A percentile compares a stretch with the other conserved stretches of the same genome.
These are phyloP conservation scores for Gambusia yucatana DNA, from an alignment of 2,797 vertebrate species.

Conservation along the genomic window DNA sequence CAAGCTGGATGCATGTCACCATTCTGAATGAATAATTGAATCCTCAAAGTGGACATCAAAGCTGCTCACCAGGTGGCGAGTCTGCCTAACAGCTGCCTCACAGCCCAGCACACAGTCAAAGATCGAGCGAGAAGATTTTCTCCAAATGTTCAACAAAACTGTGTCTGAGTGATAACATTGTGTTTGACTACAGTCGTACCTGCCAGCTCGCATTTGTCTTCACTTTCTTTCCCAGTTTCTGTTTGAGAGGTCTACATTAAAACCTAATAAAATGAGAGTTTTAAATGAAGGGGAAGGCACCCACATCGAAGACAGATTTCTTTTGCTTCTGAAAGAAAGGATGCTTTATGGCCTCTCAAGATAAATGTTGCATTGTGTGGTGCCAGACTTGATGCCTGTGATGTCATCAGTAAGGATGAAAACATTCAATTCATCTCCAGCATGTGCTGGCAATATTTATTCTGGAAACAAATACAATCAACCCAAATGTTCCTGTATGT, in stretches of 20 bases:
- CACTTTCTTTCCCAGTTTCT: slow-evolving; percentile 51
- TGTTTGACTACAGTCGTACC: slow-evolving; percentile 80
- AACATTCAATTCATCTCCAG: slow-evolving; percentile 37
- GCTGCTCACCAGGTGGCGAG: slow-evolving; percentile 89
- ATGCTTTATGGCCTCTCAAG: slow-evolving; percentile 30
- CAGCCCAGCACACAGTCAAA: slow-evolving; percentile 91
- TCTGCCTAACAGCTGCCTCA: slow-evolving; percentile 84
- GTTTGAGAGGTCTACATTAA: slow-evolving; percentile 55
- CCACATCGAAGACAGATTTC: slow-evolving; percentile 44
- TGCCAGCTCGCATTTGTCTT: slow-evolving; percentile 71
- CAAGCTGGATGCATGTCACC: slow-evolving; percentile 80
- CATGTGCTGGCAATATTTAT: slow-evolving; percentile 33
- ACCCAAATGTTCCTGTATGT: neutral
- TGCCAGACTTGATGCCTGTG: slow-evolving; percentile 41
- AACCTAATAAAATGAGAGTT: slow-evolving; percentile 61
- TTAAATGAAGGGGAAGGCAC: slow-evolving; percentile 52
- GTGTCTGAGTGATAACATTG: slow-evolving; percentile 91
- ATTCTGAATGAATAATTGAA: slow-evolving; percentile 96
- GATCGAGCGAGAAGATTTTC: slow-evolving; percentile 91
- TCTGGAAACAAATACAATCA: neutral
- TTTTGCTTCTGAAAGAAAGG: slow-evolving; percentile 44
- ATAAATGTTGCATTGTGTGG: slow-evolving; percentile 42
- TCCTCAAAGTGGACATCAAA: slow-evolving; percentile 97
- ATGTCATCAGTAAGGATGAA: slow-evolving; percentile 38
- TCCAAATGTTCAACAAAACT: slow-evolving; percentile 93